Conservation (phyloP, 37 sponge, comb jelly and placozoan genomes). For the Aplysina aerophoba region DNA sequence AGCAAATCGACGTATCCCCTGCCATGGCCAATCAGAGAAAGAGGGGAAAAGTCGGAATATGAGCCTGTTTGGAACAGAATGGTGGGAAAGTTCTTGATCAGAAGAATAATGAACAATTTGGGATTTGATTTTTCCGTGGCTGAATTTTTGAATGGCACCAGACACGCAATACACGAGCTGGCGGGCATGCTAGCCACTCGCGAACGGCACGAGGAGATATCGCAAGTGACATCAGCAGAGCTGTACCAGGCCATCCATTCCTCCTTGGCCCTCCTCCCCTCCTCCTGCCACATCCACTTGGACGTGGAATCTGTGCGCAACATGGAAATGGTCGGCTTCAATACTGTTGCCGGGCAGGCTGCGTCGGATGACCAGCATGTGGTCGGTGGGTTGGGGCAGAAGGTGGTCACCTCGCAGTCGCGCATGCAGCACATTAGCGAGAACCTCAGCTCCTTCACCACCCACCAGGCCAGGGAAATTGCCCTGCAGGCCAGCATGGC, state of each 20-base stretch:
- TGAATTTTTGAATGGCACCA: slow-evolving; percentile 43
- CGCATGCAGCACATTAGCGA: slow-evolving; percentile 25
- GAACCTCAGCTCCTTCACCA: slow-evolving; percentile 26
- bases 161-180: slow-evolving; percentile 30
- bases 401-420: slow-evolving; percentile 41
- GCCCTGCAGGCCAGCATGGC: slow-evolving; percentile 41
- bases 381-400: slow-evolving; percentile 59
- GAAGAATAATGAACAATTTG: slow-evolving; percentile 13
- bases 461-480: slow-evolving; percentile 34
- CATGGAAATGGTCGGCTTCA: slow-evolving; percentile 11
- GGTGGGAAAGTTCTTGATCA: slow-evolving; percentile 42
- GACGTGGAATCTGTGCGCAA: slow-evolving; percentile 39
- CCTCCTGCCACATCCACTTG: slow-evolving; percentile 12
- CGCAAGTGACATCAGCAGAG: neutral
- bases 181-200: neutral
- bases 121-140: slow-evolving; percentile 14
- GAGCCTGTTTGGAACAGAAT: slow-evolving; percentile 39
- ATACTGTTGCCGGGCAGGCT: slow-evolving; percentile 39
- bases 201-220: slow-evolving; percentile 20
- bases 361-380: slow-evolving; percentile 55
- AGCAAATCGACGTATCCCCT: slow-evolving; percentile 12
- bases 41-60: neutral
- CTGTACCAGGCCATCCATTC: slow-evolving; percentile 31
- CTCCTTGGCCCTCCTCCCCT: slow-evolving; percentile 25
- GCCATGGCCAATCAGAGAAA: slow-evolving; percentile 49